These are phyloP conservation scores for Tachypleus tridentatus DNA, from an alignment of 1,140 invertebrate genomes.

Conservation along the genomic window DNA sequence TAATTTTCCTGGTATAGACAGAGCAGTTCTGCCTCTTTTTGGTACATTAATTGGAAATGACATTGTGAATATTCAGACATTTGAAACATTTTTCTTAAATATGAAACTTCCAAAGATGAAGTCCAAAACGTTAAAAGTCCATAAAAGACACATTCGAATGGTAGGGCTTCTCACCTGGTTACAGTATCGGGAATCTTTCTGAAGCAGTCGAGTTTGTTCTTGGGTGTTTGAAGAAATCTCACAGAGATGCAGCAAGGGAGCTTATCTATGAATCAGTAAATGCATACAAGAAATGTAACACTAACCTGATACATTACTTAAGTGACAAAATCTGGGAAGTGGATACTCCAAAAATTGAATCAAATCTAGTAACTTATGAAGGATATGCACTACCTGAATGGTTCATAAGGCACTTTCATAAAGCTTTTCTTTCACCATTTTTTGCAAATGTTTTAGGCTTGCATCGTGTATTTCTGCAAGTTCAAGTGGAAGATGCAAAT, in stretches of 20 bases:
- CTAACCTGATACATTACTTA: neutral
- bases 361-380: conserved; percentile 22
- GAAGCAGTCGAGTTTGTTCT: conserved; percentile 42
- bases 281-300: conserved; percentile 21
- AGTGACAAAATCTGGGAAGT: neutral
- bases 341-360: neutral
- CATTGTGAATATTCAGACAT: conserved; percentile 53
- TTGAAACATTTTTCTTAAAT: conserved; percentile 53
- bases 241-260: conserved; percentile 21
- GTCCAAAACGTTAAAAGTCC: conserved; percentile 29
- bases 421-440: conserved; percentile 43
- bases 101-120: conserved; percentile 48
- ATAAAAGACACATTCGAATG: conserved; percentile 46
- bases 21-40: conserved; percentile 55
- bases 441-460: conserved; percentile 53
- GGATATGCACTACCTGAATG: conserved; percentile 40
- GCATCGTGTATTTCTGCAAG: conserved; percentile 49
- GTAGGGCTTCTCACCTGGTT: conserved; percentile 58
- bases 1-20: conserved; percentile 49
- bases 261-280: conserved; percentile 25
- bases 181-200: conserved; percentile 48
- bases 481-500: conserved; percentile 57
- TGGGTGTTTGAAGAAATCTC: conserved; percentile 23
- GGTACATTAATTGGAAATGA: conserved; percentile 77
- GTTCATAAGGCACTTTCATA: conserved; percentile 48